Evolutionary conservation across 2,888 invertebrate genomes (phyloP).

Genomic region (Cerastis rubricosa): DNA sequence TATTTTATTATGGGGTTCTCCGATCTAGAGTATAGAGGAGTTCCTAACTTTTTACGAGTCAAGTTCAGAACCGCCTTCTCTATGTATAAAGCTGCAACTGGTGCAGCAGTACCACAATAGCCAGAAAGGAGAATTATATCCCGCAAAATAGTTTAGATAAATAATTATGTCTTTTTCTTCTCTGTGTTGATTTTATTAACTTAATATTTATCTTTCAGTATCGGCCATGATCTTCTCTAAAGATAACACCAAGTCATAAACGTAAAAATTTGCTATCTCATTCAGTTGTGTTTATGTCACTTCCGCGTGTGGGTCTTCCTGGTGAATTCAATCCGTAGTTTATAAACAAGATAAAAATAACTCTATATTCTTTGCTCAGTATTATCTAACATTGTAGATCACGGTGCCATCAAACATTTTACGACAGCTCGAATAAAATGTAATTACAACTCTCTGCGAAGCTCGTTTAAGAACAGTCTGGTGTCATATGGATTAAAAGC

Average conservation of each 20-base stretch:
- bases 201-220: constrained; percentile 1
- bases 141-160: not conserved
- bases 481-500: not conserved
- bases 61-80: not conserved
- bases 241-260: not conserved
- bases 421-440: constrained; percentile 23
- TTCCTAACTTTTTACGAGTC: not conserved
- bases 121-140: not conserved
- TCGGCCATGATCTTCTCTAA: constrained; percentile 5
- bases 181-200: not conserved
- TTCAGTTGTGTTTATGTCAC: not conserved
- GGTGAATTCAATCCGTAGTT: not conserved
- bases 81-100: not conserved
- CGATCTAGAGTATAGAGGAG: not conserved
- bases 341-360: constrained; percentile 25
- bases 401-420: constrained; percentile 29
- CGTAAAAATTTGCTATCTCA: constrained; percentile 8
- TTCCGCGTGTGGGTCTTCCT: constrained; percentile 5
- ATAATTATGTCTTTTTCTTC: not conserved
- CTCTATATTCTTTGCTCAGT: not conserved
- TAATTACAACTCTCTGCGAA: constrained; percentile 8
- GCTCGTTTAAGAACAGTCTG: constrained; percentile 3
- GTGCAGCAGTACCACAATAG: not conserved
- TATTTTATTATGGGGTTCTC: not conserved
- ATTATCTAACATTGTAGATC: constrained; percentile 14